Conservation (phyloP, 2,797 vertebrate genomes). For the Delichon dasypus region DNA sequence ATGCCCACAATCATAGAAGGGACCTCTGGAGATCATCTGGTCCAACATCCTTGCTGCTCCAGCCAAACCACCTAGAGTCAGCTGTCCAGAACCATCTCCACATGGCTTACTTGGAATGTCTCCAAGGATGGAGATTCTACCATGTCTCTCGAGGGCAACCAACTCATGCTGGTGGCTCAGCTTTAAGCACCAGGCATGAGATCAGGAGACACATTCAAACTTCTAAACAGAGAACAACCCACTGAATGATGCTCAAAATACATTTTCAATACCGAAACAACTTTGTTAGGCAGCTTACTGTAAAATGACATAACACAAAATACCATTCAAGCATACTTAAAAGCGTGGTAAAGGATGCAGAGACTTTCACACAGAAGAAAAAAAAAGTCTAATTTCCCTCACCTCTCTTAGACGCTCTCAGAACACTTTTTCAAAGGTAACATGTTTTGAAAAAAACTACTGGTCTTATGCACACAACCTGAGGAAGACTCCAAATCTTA, state of each 20-base stretch:
- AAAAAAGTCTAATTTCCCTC: neutral
- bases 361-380: neutral
- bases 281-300: neutral
- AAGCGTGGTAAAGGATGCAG: neutral
- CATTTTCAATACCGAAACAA: neutral
- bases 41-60: neutral
- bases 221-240: neutral
- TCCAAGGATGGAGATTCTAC: neutral
- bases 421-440: neutral
- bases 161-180: neutral
- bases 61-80: neutral
- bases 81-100: neutral
- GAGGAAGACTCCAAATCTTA: neutral
- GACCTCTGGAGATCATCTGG: neutral
- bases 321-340: neutral
- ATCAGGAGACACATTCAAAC: neutral
- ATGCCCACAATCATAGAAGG: neutral
- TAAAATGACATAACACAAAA: neutral
- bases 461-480: neutral
- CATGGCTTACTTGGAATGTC: neutral
- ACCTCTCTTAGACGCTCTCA: neutral
- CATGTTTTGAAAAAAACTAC: neutral
- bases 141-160: neutral
- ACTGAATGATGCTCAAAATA: neutral
- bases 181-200: neutral